Base-by-base conservation (phyloP, 2,113 vertebrate species). In the Talpa occidentalis region DNA sequence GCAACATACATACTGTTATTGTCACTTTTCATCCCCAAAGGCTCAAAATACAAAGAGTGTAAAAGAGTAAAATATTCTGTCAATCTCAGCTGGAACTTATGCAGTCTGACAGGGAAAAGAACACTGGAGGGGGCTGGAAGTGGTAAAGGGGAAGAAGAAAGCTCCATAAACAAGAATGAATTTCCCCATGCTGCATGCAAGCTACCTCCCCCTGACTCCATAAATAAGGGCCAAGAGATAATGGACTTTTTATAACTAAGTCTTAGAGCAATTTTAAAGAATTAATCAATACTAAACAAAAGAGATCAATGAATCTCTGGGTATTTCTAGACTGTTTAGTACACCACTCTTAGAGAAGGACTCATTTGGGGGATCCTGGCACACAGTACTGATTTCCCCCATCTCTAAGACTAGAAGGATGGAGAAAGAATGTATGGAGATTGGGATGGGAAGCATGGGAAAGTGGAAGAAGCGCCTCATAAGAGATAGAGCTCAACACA, bases 271-370 rank as follows among this genome's bases (percentile, higher is more conserved):
- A 79, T 70, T 90, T 90, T 93, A 79, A 42, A 85, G 37, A 96
- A 93, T 87, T 90, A 77, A 95, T 84, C 91, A 88, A 94, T 89
- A 93, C 40, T 32, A 85, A 81, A 82, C 32, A 93, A 93, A 95
- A 78, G 56, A 67, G 70, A 64, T 52, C 67, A 83, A 70, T 87
- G 60, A 91, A 52, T 26, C 66, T 82, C 83, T 54, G 28, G 26
- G 86, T 94, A 64, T 72, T 86, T 62, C 83, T 76, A 81, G 42
- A 85, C 26, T 37, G 77, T 52, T 40, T 78, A 92, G 42, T 73
- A 67, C 24, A 85, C 44, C 15, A 90, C 83, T 82, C 40, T 24
- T 84, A 66, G n/a, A 85, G 14, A 91, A 21, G 30, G 28, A 0
- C 70, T 89, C 73, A 74, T 62, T 42, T 32, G 56, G 47, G 85